phyloP scores from a whole-genome alignment of 2,113 vertebrate genomes.

The Corapipo altera region DNA sequence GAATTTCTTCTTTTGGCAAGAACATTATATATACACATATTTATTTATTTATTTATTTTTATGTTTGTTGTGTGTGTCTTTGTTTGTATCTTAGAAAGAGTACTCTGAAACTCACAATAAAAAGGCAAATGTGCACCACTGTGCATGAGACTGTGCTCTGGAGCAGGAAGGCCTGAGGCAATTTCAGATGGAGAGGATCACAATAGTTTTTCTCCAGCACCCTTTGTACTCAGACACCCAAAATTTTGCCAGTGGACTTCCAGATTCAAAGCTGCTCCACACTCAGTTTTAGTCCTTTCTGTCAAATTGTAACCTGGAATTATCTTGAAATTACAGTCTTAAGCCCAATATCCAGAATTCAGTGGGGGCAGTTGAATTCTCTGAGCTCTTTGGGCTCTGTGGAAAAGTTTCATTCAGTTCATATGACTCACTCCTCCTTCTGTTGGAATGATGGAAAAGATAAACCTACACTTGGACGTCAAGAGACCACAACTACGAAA shows the following conservation, averaged over 20 bases:
- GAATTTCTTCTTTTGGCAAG: not conserved
- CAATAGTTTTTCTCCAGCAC: not conserved
- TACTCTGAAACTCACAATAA: not conserved
- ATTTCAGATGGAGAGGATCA: not conserved
- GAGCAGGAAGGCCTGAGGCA: not conserved
- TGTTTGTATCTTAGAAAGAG: not conserved
- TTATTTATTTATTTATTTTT: no score
- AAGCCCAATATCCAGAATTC: not conserved
- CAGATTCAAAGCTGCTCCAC: not conserved
- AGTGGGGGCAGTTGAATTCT: rapidly evolving
- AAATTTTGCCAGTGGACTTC: not conserved
- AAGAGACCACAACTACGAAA: not conserved
- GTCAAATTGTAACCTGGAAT: not conserved
- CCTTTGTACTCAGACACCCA: not conserved
- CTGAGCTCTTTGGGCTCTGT: not conserved
- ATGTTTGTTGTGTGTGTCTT: not conserved
- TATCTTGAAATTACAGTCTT: not conserved
- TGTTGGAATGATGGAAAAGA: not conserved
- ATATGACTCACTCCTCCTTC: not conserved
- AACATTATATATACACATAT: not conserved
- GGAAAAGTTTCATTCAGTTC: not conserved
- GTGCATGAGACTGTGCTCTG: not conserved
- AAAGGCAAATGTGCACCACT: not conserved
- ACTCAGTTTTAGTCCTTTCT: not conserved
- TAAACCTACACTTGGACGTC: not conserved